Evolutionary conservation across 2,113 vertebrate species (phyloP), one percentile per base, ranked within the genome.

Genomic region (Hippocampus abdominalis): DNA sequence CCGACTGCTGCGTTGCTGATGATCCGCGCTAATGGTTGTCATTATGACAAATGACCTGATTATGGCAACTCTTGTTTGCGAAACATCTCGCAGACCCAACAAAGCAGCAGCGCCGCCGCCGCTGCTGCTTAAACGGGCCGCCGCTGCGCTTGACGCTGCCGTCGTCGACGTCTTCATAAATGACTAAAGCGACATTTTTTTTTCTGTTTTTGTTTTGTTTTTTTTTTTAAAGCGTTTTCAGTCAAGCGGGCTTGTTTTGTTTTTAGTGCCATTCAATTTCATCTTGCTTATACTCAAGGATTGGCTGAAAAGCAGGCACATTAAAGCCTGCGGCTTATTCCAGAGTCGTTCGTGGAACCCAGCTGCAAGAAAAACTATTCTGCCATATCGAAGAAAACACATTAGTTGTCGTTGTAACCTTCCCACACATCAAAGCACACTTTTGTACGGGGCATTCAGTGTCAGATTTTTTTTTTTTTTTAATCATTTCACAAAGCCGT

Each of bases 41-140:
- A 90, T 91, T 91, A 90, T 85, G 81, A 88, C 85, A 92, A 91
- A 92, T 91, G 89, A 93, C 90, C 90, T 91, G 90, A 92, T 91
- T 91, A 89, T 86, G 76, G 87, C 81, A 77, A 66, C 81, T 84
- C 84, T 64, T 85, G 85, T 88, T 87, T 86, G 84, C 82, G 81
- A 87, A 86, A 85, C 85, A 84, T 70, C 81, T 79, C 36, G 74
- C 80, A 86, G 81, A 86, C 79, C 74, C 87, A 86, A 85, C 86
- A 89, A 87, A 86, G 75, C 89, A 82, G 85, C 81, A 67, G 73
- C 78, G 29, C 16, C 59, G 39, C 15, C 40, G 39, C 16, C 59
- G 39, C 15, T n/a, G 39, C 39, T 3, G 62, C 21, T 44, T 64
- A 78, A 85, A 84, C 76, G 77, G 74, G 78, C 64, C 46, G 70